Conservation (phyloP, 2,888 invertebrate species). For the Ariolimax columbianus region DNA sequence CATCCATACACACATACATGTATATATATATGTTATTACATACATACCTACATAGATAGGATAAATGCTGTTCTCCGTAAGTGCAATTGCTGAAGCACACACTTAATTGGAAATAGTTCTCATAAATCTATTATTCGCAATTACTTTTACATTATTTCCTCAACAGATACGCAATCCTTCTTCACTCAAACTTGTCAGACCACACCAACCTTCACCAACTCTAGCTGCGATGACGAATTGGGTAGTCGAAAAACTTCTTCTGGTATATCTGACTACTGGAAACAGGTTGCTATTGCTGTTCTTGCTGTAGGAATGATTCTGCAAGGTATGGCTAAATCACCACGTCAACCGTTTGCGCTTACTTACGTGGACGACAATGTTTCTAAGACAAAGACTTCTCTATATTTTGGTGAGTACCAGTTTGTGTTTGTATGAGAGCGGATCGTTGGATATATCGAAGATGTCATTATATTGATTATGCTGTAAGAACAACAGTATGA, state of each 20-base stretch:
- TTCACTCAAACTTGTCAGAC: constrained; percentile 15
- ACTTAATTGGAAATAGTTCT: no score
- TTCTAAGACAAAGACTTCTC: constrained; percentile 65
- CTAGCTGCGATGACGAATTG: background rate
- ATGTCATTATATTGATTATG: no score
- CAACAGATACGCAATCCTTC: background rate
- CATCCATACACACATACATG: no score
- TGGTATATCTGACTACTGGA: constrained; percentile 41
- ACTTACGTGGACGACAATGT: constrained; percentile 72
- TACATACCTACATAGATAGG: no score
- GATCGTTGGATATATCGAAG: no score
- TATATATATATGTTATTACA: no score
- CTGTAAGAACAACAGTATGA: no score
- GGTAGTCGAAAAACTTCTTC: background rate
- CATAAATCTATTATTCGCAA: no score
- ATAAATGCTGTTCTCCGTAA: no score
- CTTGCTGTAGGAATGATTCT: constrained; percentile 65
- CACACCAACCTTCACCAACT: background rate
- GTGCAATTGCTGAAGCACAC: no score
- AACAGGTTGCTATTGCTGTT: constrained; percentile 55
- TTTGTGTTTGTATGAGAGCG: background rate
- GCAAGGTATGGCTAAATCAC: constrained; percentile 69
- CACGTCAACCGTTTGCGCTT: constrained; percentile 62
- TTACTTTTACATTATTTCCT: no score
- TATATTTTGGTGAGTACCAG: constrained; percentile 63